Evolutionary conservation across 2,888 invertebrate species (phyloP).

Genomic region (Lithophane semibrunnea): DNA sequence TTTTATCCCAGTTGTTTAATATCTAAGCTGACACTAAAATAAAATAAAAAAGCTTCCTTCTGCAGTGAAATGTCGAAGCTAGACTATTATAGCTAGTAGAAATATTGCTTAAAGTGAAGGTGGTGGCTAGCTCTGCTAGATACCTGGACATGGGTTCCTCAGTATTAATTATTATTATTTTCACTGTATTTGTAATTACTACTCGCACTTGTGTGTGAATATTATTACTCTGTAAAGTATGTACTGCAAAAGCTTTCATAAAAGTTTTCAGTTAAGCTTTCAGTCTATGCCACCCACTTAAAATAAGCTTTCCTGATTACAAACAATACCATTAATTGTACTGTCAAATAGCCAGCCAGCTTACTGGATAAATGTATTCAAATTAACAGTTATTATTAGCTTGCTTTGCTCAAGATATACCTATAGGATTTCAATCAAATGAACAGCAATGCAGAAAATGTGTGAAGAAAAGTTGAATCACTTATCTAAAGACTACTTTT

Average conservation of each 20-base stretch:
- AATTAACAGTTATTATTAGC: conserved; percentile 15
- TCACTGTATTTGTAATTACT: not conserved
- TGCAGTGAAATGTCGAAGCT: conserved; percentile 3
- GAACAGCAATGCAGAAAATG: not conserved
- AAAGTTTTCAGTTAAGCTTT: too few relatives aligned
- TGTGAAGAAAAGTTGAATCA: not conserved
- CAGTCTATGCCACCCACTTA: not conserved
- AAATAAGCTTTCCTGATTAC: not conserved
- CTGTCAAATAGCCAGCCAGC: conserved; percentile 1
- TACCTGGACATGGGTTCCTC: too few relatives aligned
- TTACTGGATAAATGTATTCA: conserved; percentile 5
- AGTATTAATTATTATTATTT: not conserved
- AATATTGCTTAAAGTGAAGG: not conserved
- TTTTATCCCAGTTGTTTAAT: not conserved
- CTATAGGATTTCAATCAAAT: not conserved
- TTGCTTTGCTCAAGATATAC: not conserved
- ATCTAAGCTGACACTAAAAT: not conserved
- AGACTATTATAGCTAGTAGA: not conserved
- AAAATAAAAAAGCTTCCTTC: not conserved
- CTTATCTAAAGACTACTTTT: not conserved
- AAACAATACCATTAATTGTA: not conserved
- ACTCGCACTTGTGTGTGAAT: not conserved
- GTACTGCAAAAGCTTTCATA: not conserved
- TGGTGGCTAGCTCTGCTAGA: not conserved
- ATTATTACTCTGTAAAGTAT: not conserved